These are phyloP conservation scores for Heliconius hewitsoni DNA, from an alignment of 1,140 invertebrate species.

Conservation along the genomic window DNA sequence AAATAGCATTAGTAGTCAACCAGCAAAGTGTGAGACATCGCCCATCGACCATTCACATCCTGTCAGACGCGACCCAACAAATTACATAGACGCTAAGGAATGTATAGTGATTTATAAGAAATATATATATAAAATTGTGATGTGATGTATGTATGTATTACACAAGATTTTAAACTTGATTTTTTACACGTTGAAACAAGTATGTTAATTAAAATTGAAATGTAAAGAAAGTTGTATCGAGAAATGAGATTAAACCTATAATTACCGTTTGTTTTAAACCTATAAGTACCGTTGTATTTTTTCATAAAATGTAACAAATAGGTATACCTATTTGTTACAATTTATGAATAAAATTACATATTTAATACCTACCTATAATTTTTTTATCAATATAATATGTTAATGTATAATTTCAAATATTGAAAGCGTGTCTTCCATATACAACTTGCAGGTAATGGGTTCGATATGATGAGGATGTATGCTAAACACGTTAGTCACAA, in stretches of 20 bases:
- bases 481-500: not conserved
- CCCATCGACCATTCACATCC: conserved; percentile 31
- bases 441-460: too few relatives aligned
- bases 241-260: not conserved
- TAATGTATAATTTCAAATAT: too few relatives aligned
- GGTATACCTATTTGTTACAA: not conserved
- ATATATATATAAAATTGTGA: too few relatives aligned
- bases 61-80: conserved; percentile 30
- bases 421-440: too few relatives aligned
- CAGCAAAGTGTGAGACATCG: conserved; percentile 20
- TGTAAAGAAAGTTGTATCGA: not conserved
- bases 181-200: not conserved
- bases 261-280: not conserved
- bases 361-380: not conserved
- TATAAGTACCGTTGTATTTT: too few relatives aligned
- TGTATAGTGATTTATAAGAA: conserved; percentile 3
- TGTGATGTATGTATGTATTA: not conserved
- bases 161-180: not conserved
- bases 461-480: not conserved
- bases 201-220: not conserved
- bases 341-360: not conserved
- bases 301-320: too few relatives aligned
- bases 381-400: not conserved
- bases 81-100: conserved; percentile 29
- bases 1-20: conserved; percentile 30